Percentiles rank a stretch among this genome's conserved stretches.
Conservation (phyloP, 2,797 vertebrate genomes). For the Acrossocheilus wenchowensis region DNA sequence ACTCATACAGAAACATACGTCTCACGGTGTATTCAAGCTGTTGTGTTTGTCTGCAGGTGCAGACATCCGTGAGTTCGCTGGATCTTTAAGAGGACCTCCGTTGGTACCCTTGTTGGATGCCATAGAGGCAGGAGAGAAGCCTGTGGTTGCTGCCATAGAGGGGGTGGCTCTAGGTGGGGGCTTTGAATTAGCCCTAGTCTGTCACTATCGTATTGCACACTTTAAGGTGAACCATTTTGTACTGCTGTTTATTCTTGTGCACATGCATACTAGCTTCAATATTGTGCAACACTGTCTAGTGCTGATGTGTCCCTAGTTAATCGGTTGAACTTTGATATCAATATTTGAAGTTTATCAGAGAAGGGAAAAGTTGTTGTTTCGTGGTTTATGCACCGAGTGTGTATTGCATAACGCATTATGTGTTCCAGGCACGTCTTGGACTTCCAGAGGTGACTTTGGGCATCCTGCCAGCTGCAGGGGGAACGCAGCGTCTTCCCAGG, state of each 20-base stretch:
- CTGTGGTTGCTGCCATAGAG: slow-evolving; percentile 91
- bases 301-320: background rate
- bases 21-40: background rate
- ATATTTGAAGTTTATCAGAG: slow-evolving; percentile 6
- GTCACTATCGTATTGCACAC: slow-evolving; percentile 90
- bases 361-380: slow-evolving; percentile 11
- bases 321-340: slow-evolving; percentile 12
- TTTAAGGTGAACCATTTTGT: slow-evolving; percentile 75
- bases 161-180: slow-evolving; percentile 89
- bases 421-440: slow-evolving; percentile 82
- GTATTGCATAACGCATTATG: slow-evolving; percentile 7
- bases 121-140: slow-evolving; percentile 85
- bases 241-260: background rate
- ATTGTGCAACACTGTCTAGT: slow-evolving; percentile 1
- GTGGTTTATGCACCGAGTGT: background rate
- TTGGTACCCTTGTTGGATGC: slow-evolving; percentile 76
- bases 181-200: slow-evolving; percentile 89
- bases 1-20: background rate
- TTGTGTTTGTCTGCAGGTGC: slow-evolving; percentile 78
- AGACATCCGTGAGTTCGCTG: slow-evolving; percentile 84
- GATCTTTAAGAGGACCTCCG: slow-evolving; percentile 27
- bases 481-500: slow-evolving; percentile 89
- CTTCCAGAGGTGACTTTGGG: slow-evolving; percentile 92
- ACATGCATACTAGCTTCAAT: background rate
- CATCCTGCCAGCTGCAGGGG: slow-evolving; percentile 87